A percentile compares a stretch with the other conserved stretches of the same genome.
phyloP scores from a whole-genome alignment of 2,797 vertebrate species.

The Crocidura indochinensis region DNA sequence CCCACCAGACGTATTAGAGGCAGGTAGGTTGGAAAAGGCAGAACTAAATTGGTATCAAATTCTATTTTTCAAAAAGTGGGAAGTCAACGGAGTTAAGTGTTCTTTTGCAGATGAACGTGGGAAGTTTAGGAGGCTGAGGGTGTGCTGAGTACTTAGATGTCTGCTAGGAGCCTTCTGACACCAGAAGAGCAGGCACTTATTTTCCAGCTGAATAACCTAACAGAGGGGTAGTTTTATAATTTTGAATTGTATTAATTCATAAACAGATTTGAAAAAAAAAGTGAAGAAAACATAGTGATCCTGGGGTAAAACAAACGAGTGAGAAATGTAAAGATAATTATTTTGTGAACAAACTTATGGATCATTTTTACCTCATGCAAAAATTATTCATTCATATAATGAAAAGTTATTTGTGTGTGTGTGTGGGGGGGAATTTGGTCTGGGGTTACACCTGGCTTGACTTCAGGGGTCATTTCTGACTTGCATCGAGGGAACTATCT shows the following conservation, averaged over 20 bases:
- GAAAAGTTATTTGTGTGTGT: not conserved
- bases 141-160: not conserved
- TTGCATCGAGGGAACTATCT: too few relatives aligned
- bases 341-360: conserved; percentile 55
- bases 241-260: conserved; percentile 43
- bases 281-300: not conserved
- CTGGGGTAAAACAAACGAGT: conserved; percentile 33
- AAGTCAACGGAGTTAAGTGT: conserved; percentile 38
- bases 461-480: too few relatives aligned
- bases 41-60: conserved; percentile 9
- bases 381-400: not conserved
- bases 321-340: conserved; percentile 50
- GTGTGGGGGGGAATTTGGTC: too few relatives aligned
- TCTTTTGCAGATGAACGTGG: conserved; percentile 21
- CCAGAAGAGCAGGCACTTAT: not conserved
- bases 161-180: not conserved
- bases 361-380: not conserved
- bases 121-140: not conserved
- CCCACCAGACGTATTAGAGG: not conserved
- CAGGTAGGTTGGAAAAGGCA: not conserved
- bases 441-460: too few relatives aligned
- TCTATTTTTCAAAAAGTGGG: conserved; percentile 30
- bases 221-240: not conserved
- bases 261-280: conserved; percentile 49
- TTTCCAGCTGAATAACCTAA: not conserved